phyloP scores from a whole-genome alignment of 2,797 vertebrate genomes.

The Aldrovandia affinis region DNA sequence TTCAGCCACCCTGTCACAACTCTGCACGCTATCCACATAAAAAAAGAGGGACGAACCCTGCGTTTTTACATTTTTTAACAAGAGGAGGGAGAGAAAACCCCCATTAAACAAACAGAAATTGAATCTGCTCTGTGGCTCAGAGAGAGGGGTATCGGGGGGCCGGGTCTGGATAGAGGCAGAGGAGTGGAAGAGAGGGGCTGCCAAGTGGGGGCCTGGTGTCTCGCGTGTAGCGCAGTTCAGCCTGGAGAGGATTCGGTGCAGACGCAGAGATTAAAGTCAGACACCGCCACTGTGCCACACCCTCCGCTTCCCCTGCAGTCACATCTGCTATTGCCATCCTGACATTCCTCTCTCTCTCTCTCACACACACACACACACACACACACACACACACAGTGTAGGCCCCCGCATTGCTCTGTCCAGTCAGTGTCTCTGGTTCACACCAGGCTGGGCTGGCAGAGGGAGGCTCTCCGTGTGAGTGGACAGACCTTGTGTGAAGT shows the following conservation, averaged over 20 bases:
- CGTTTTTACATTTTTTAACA: conserved; percentile 50
- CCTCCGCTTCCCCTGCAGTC: neutral
- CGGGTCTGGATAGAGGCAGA: neutral
- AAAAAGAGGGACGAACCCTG: conserved; percentile 44
- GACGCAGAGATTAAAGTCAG: conserved; percentile 8
- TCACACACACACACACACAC: neutral
- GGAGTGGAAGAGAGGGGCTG: neutral
- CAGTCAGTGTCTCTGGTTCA: conserved; percentile 31
- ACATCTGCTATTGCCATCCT: conserved; percentile 10
- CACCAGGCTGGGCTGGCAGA: conserved; percentile 25
- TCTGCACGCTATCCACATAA: conserved; percentile 54
- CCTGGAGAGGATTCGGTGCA: conserved; percentile 26
- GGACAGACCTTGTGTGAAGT: conserved; percentile 47
- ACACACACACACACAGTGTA: neutral
- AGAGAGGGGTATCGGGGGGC: neutral
- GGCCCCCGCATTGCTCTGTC: neutral
- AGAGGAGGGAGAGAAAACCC: conserved; percentile 18
- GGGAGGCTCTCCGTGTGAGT: conserved; percentile 47
- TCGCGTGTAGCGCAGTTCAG: neutral
- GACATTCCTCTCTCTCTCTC: neutral
- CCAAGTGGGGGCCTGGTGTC: neutral
- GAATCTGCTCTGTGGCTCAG: conserved; percentile 24
- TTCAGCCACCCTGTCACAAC: conserved; percentile 26
- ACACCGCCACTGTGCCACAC: neutral
- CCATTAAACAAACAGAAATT: conserved; percentile 48